Conservation (phyloP, 2,888 invertebrate genomes). For the Coremacera marginata region DNA sequence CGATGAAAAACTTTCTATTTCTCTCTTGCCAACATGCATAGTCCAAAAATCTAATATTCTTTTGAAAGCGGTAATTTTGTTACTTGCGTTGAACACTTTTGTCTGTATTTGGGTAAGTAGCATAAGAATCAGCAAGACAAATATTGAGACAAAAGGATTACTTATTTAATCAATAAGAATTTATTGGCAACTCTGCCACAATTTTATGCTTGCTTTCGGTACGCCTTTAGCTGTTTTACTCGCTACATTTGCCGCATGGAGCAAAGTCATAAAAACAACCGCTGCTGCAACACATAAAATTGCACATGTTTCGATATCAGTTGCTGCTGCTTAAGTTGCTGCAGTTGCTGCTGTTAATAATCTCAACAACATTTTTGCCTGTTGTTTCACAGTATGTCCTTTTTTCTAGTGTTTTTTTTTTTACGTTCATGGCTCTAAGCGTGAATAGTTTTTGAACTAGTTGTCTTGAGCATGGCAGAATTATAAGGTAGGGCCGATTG, state of each 20-base stretch:
- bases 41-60: no score
- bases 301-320: constrained; percentile 31
- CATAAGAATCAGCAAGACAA: no score
- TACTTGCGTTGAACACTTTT: no score
- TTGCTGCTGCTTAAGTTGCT: constrained; percentile 14
- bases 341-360: background rate
- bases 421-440: background rate
- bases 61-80: no score
- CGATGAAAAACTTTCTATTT: no score
- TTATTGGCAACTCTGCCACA: background rate
- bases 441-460: constrained; percentile 29
- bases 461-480: no score
- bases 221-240: background rate
- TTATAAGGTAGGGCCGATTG: no score
- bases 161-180: no score
- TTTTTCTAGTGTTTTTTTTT: background rate
- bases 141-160: no score
- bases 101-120: no score
- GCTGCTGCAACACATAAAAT: constrained; percentile 19
- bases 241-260: background rate
- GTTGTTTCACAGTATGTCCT: background rate
- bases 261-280: constrained; percentile 2
- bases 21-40: no score
- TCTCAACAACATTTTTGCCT: background rate
- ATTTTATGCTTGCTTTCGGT: background rate